Base-by-base conservation (phyloP, 1,140 invertebrate genomes). In the Lordiphosa clarofinis region DNA sequence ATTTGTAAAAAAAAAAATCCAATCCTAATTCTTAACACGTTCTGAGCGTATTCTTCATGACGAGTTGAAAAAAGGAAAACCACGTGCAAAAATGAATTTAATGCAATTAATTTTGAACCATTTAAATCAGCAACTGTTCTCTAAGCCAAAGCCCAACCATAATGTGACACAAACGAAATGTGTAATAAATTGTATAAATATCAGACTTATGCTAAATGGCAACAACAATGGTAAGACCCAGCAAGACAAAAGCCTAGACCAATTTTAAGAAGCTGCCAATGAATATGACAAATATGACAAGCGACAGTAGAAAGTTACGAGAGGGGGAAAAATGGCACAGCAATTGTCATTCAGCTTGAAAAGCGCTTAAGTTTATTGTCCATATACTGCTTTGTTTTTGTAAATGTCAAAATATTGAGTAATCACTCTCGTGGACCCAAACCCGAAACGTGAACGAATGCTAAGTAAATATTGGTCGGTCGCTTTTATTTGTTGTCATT, bases 371-470 rank as follows among this genome's bases (percentile, higher is more conserved):
- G 78, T 82, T 78, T 84, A 82, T 84, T 82, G 78, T 82, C 78
- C 84, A 82, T 84, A 82, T 76, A 69, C 76, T 69, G 59, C 44
- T 52, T 37, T 48, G 39, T 53, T 50, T 63, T 47, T 38, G 38
- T 60, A 78, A 71, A 84, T 84, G 78, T 84, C 79, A 86, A 84
- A 84, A 84, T 78, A 84, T 86, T 84, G 78, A 84, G 78, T 84
- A 84, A 84, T 84, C 78, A 57, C 73, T 52, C 44, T 48, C 44
- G 40, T 50, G 36, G 24, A 47, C 43, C 31, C 48, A 21, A 28
- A 38, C 73, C 52, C 39, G 52, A 46, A 70, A 62, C 78, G 60
- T 78, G 68, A 78, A 73, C 64, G 65, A 66, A 78, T 70, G 73
- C 61, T 84, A 57, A 63, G 78, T 73, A 65, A 84, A 84, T 84